Conservation (phyloP, 2,888 invertebrate genomes). For the Trichopoda pennipes region DNA sequence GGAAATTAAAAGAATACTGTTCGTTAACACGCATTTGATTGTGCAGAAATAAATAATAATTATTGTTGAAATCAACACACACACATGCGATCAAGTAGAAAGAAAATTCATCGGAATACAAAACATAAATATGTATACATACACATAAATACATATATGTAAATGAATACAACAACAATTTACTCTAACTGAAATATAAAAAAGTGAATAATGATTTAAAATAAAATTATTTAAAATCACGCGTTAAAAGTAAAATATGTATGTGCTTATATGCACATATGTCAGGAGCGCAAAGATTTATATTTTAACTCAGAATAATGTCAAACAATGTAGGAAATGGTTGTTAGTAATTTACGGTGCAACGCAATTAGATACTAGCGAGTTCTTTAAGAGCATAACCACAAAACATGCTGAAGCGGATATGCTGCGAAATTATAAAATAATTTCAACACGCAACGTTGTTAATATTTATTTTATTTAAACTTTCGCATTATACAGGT, state of each 20-base stretch:
- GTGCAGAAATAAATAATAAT: conserved; percentile 49
- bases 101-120: background rate
- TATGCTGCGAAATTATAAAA: background rate
- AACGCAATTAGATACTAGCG: conserved; percentile 25
- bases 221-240: conserved; percentile 64
- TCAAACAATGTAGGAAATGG: conserved; percentile 40
- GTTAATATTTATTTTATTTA: background rate
- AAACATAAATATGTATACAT: background rate
- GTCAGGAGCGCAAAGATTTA: conserved; percentile 28
- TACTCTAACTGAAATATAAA: conserved; percentile 2
- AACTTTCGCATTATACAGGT: too few species aligned
- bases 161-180: background rate
- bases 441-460: conserved; percentile 12
- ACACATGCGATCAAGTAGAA: background rate
- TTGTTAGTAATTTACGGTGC: conserved; percentile 39
- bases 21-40: conserved; percentile 62
- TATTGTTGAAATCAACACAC: conserved; percentile 13
- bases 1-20: conserved; percentile 66
- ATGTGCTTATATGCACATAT: conserved; percentile 42
- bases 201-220: conserved; percentile 32
- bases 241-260: conserved; percentile 54
- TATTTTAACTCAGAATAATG: conserved; percentile 37
- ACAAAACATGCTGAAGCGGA: background rate
- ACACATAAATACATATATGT: background rate
- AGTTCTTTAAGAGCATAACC: conserved; percentile 8